These are phyloP conservation scores for Kryptolebias ocellatus DNA, from an alignment of 2,797 vertebrate genomes.

Conservation along the genomic window DNA sequence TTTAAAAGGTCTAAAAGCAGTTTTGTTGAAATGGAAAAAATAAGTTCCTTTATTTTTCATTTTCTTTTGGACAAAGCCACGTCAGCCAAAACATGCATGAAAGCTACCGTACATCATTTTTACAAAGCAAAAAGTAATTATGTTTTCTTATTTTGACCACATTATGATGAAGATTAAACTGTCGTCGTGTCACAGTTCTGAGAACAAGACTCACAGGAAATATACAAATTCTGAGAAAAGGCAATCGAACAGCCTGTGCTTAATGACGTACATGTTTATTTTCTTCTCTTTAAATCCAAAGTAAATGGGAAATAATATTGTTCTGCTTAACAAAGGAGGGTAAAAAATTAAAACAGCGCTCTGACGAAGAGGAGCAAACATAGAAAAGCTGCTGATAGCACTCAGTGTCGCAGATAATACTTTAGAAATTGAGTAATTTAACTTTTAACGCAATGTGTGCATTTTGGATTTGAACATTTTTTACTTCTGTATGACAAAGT, in stretches of 20 bases:
- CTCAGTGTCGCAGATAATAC: not conserved
- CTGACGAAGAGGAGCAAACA: not conserved
- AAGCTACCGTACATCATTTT: constrained; percentile 36
- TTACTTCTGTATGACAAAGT: too few species aligned
- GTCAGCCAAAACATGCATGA: constrained; percentile 23
- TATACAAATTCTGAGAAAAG: constrained; percentile 20
- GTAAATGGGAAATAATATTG: constrained; percentile 16
- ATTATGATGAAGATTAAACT: constrained; percentile 51
- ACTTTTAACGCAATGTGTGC: too few species aligned
- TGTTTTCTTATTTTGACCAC: constrained; percentile 33
- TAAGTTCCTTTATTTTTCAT: not conserved
- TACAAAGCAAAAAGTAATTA: constrained; percentile 21
- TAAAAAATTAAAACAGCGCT: constrained; percentile 2
- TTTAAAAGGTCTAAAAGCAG: constrained; percentile 8
- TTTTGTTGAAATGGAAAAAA: constrained; percentile 14
- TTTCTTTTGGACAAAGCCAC: constrained; percentile 10
- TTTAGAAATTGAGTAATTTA: too few species aligned
- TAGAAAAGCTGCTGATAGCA: not conserved
- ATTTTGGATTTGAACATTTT: too few species aligned
- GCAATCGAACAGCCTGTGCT: constrained; percentile 2
- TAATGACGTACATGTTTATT: constrained; percentile 23
- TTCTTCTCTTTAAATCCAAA: constrained; percentile 7
- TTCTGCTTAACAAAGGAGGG: constrained; percentile 9
- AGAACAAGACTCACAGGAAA: constrained; percentile 1
- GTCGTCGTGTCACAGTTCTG: constrained; percentile 19